These are phyloP conservation scores for Amphiprion ocellaris DNA, from an alignment of 2,113 vertebrate species.

Conservation along the genomic window DNA sequence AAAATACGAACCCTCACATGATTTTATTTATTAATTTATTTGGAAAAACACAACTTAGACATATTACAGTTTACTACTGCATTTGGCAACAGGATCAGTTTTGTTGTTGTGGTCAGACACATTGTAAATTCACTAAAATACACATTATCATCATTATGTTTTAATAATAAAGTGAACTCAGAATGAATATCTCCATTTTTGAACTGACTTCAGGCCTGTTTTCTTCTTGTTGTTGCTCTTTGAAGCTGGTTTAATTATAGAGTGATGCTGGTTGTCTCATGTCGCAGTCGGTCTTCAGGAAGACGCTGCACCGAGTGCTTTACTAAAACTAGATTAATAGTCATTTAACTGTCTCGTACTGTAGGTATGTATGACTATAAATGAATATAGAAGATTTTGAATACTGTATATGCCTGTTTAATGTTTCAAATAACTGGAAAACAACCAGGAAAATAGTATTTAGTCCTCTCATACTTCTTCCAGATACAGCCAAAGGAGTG, in stretches of 20 bases:
- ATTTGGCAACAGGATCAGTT: too few species aligned
- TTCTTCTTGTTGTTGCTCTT: not conserved
- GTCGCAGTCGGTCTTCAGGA: slow-evolving; percentile 21
- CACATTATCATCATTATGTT: not conserved
- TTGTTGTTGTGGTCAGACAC: not conserved
- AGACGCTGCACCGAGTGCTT: slow-evolving; percentile 6
- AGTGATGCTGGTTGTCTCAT: slow-evolving; percentile 2
- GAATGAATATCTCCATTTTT: not conserved
- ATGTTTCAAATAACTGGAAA: too few species aligned
- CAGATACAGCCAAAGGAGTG: too few species aligned
- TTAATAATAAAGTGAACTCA: not conserved
- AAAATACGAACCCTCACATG: too few species aligned
- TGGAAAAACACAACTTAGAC: too few species aligned
- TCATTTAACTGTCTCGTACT: not conserved
- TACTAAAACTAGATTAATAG: slow-evolving; percentile 3
- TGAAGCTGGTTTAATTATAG: slow-evolving; percentile 39
- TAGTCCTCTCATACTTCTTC: not conserved
- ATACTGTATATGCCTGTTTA: not conserved
- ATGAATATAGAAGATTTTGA: not conserved
- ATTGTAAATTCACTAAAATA: too few species aligned
- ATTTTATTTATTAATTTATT: too few species aligned
- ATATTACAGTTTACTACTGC: too few species aligned
- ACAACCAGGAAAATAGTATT: not conserved
- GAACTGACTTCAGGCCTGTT: not conserved
- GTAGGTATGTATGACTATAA: not conserved